phyloP scores from a whole-genome alignment of 2,113 vertebrate genomes.

The Indicator maculatus region DNA sequence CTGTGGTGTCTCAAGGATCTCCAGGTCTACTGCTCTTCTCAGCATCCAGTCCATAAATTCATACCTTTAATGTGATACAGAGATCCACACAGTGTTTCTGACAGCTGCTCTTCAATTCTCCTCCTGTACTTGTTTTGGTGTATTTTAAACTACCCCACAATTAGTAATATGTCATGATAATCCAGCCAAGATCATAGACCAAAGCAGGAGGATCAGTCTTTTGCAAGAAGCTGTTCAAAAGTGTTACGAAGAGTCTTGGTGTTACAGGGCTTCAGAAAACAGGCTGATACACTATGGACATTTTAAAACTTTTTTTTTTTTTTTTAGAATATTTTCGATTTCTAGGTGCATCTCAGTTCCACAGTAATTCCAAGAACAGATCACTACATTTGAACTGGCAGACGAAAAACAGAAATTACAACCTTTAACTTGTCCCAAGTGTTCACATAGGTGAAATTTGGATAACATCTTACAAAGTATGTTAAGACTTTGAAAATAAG shows the following conservation, averaged over 20 bases:
- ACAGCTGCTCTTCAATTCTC: not conserved
- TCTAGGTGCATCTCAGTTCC: not conserved
- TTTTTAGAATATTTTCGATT: not conserved
- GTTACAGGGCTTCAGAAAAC: not conserved
- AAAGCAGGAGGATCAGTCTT: not conserved
- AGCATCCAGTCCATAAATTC: not conserved
- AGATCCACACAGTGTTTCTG: not conserved
- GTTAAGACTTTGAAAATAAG: not conserved
- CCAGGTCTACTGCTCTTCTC: not conserved
- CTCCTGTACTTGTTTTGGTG: not conserved
- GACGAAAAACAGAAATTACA: not conserved
- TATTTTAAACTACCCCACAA: not conserved
- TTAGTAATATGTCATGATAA: not conserved
- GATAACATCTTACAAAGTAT: not conserved
- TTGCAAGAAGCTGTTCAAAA: not conserved
- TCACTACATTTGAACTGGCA: not conserved
- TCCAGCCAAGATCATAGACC: not conserved
- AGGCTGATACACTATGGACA: accelerated
- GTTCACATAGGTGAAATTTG: not conserved
- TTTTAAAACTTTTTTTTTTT: not conserved
- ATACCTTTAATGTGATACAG: not conserved
- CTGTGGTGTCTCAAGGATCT: not conserved
- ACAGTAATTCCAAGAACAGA: not conserved
- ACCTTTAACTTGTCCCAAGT: not conserved
- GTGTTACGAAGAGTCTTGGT: not conserved